These are phyloP conservation scores for Drosophila colorata DNA, from an alignment of 2,888 invertebrate species.

Conservation along the genomic window DNA sequence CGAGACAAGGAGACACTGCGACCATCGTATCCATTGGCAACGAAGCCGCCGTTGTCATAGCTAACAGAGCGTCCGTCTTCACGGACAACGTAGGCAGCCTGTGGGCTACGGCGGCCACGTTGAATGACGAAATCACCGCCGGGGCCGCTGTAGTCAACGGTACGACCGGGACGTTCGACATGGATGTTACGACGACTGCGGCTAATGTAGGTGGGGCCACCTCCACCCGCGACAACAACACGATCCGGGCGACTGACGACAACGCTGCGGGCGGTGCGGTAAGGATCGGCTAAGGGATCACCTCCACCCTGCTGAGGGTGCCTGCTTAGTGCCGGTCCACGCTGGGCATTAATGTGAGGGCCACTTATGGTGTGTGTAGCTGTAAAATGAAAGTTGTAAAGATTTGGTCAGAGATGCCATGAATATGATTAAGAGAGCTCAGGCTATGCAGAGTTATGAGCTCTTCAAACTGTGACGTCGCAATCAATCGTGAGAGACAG, in stretches of 20 bases:
- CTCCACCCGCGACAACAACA: constrained; percentile 4
- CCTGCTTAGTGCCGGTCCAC: constrained; percentile 10
- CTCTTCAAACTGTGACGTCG: too few relatives aligned
- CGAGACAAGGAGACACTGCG: constrained; percentile 31
- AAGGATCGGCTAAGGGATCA: neutral
- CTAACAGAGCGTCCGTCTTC: constrained; percentile 36
- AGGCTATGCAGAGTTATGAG: too few relatives aligned
- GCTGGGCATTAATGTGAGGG: constrained; percentile 16
- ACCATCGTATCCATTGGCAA: constrained; percentile 28
- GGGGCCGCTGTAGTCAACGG: constrained; percentile 25
- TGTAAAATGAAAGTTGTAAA: neutral
- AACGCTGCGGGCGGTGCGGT: constrained; percentile 1
- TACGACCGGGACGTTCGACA: constrained; percentile 52
- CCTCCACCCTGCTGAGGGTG: constrained; percentile 12
- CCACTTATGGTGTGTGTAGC: constrained; percentile 52
- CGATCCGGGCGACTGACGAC: constrained; percentile 30
- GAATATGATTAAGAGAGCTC: too few relatives aligned
- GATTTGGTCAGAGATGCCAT: neutral
- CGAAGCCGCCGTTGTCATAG: constrained; percentile 10
- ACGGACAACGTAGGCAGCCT: constrained; percentile 5
- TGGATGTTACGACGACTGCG: constrained; percentile 39
- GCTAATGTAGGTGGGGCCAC: neutral
- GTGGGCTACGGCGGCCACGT: constrained; percentile 44
- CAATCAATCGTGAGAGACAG: too few relatives aligned
- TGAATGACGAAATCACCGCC: constrained; percentile 30